Evolutionary conservation across 2,113 vertebrate genomes (phyloP).

Genomic region (Scomber japonicus): DNA sequence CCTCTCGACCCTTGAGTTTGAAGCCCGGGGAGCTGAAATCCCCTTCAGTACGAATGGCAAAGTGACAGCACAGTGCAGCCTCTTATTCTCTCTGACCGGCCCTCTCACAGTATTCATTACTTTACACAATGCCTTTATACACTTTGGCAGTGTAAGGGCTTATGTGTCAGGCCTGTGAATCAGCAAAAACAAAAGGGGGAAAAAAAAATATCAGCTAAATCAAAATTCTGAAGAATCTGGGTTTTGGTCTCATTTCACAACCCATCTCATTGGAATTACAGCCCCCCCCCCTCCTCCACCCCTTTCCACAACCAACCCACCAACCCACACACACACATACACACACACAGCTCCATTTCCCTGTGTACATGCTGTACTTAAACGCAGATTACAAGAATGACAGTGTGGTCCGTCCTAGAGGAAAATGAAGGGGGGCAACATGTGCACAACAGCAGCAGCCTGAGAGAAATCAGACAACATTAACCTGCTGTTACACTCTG

Average conservation of each 20-base stretch:
- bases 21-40: slow-evolving; percentile 59
- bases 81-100: slow-evolving; percentile 44
- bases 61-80: slow-evolving; percentile 51
- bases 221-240: slow-evolving; percentile 18
- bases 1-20: slow-evolving; percentile 62
- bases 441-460: slow-evolving; percentile 19
- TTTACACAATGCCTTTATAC: slow-evolving; percentile 56
- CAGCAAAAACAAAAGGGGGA: slow-evolving; percentile 23
- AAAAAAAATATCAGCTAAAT: slow-evolving; percentile 3
- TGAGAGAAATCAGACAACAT: slow-evolving; percentile 24
- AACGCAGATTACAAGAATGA: slow-evolving; percentile 28
- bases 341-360: slow-evolving; percentile 11
- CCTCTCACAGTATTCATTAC: slow-evolving; percentile 41
- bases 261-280: slow-evolving; percentile 2
- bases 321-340: no score
- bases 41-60: slow-evolving; percentile 35
- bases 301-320: no score
- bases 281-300: neutral
- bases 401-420: neutral
- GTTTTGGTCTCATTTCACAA: slow-evolving; percentile 30
- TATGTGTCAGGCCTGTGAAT: slow-evolving; percentile 40
- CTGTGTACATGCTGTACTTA: neutral
- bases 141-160: neutral
- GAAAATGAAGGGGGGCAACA: neutral
- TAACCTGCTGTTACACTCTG: slow-evolving; percentile 9